A percentile compares a stretch with the other conserved stretches of the same genome.
These are phyloP conservation scores for Pachliopta kotzebuea DNA, from an alignment of 2,888 invertebrate species.

Conservation along the genomic window DNA sequence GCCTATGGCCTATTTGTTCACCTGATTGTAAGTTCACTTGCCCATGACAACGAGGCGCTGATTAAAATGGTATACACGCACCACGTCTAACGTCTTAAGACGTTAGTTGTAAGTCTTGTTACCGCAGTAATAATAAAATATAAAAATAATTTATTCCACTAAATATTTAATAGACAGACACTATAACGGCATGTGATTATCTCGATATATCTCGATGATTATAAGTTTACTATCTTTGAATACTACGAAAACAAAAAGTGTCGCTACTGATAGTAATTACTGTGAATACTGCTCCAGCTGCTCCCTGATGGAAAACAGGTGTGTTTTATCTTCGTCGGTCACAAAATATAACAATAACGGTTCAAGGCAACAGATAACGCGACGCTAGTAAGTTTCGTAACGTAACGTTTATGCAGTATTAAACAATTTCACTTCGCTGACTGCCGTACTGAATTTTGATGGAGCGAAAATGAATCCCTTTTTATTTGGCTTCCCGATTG, in stretches of 20 bases:
- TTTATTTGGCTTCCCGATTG: constrained; percentile 47
- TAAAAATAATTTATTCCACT: no score
- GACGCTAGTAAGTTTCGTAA: constrained; percentile 19
- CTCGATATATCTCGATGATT: background rate
- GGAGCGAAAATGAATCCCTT: constrained; percentile 55
- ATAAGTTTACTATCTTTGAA: background rate
- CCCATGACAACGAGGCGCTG: no score
- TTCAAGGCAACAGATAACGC: constrained; percentile 47
- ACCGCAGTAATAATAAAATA: no score
- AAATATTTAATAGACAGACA: no score
- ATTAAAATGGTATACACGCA: no score
- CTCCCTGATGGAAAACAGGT: constrained; percentile 16
- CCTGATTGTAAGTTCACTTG: no score
- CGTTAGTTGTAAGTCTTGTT: no score
- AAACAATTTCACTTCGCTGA: constrained; percentile 14
- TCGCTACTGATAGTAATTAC: no score
- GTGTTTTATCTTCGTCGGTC: constrained; percentile 46
- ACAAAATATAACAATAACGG: constrained; percentile 42
- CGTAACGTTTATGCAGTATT: constrained; percentile 14
- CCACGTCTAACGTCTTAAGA: no score
- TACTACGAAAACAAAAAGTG: background rate
- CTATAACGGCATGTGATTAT: no score
- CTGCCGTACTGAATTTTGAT: constrained; percentile 22
- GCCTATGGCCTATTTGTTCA: no score
- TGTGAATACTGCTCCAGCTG: background rate